A percentile compares a stretch with the other conserved stretches of the same genome.
Conservation (phyloP, 2,888 invertebrate genomes). For the Malthinus flaveolus region DNA sequence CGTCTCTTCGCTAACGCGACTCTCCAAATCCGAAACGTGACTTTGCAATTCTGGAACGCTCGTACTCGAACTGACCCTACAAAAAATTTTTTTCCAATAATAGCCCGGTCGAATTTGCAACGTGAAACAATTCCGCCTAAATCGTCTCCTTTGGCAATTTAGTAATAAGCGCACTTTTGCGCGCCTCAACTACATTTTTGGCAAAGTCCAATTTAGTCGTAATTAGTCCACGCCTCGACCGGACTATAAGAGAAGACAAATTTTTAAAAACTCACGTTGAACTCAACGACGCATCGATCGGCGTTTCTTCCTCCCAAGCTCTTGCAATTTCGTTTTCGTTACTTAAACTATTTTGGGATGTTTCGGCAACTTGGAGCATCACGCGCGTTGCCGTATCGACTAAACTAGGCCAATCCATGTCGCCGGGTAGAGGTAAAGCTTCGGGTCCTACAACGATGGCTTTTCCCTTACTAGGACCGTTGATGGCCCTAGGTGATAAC, state of each 20-base stretch:
- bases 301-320: slow-evolving; percentile 51
- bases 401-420: slow-evolving; percentile 78
- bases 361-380: slow-evolving; percentile 42
- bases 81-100: slow-evolving; percentile 22
- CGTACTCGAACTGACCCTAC: slow-evolving; percentile 54
- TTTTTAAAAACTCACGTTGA: slow-evolving; percentile 51
- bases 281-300: slow-evolving; percentile 50
- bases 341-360: slow-evolving; percentile 25
- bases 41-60: slow-evolving; percentile 63
- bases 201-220: no score
- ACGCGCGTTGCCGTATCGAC: slow-evolving; percentile 78
- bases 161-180: no score
- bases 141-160: no score
- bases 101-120: no score
- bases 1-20: slow-evolving; percentile 64
- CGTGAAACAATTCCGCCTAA: no score
- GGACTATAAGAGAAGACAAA: no score
- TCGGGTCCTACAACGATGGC: slow-evolving; percentile 46
- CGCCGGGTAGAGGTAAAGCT: slow-evolving; percentile 67
- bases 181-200: no score
- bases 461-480: slow-evolving; percentile 38
- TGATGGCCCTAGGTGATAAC: slow-evolving; percentile 51
- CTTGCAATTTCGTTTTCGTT: slow-evolving; percentile 40
- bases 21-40: slow-evolving; percentile 62
- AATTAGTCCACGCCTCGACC: no score